Evolutionary conservation across 1,140 invertebrate species (phyloP), one percentile per base, ranked within the genome.

Genomic region (Mylabris phalerata): DNA sequence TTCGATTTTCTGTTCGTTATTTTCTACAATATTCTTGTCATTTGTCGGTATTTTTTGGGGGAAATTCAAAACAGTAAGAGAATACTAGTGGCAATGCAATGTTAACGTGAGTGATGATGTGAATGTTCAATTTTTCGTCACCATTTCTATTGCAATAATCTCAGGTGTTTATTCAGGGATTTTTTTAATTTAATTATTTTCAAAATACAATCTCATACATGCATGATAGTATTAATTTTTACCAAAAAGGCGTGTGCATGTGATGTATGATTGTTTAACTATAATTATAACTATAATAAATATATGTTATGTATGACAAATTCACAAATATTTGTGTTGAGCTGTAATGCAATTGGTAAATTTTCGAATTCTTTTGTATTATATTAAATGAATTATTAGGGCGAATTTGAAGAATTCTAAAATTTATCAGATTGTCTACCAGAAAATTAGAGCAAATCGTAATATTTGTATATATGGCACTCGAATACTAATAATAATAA

Each of bases 11-110:
- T 32, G 4, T 32, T 5, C 13, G 13, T 13, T 32, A 7, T 5
- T 32, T 32, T 4, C 7, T 5, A 32, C 7, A 32, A 32, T 4
- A 32, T 4, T 5, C 32, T 32, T 32, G 4, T 7, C 4, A 32
- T 32, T 32, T 32, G 32, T 32, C 32, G 32, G 7, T 32, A 7
- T 32, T 32, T 32, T 32, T 32, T 7, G 32, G 7, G 32, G 7
- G 32, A 32, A 5, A 32, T 5, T 32, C 4, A 4, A 32, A 32
- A 32, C 32, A 5, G 4, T 5, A 42, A 9, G 11, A n/a, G 41
- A 42, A 42, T 40, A 58, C 40, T 39, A 61, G 64, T 66, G 61
- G 62, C 64, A 66, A 66, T 66, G 64, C 64, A 66, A 66, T 66
- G 64, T 66, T 59, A 57, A 48, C 55, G 46, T 57, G 32, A 2